Percentiles rank a stretch among this genome's conserved stretches.
Evolutionary conservation across 2,888 invertebrate genomes (phyloP).

Genomic region (Syritta pipiens): DNA sequence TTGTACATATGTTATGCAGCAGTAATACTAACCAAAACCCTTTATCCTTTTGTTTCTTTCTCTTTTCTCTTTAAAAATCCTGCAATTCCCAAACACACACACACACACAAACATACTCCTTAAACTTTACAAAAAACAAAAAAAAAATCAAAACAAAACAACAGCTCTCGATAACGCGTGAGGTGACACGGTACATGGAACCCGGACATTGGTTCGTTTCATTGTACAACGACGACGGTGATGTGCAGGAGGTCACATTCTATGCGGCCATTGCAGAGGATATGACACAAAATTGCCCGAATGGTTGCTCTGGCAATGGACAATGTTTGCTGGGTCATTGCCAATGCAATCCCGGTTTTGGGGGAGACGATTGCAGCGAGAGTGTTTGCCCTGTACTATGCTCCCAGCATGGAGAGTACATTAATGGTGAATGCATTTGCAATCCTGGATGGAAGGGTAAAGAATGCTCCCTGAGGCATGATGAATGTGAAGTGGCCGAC

Average conservation of each 20-base stretch:
- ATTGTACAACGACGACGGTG: constrained; percentile 96
- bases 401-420: constrained; percentile 97
- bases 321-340: constrained; percentile 97
- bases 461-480: constrained; percentile 96
- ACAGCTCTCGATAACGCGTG: constrained; percentile 90
- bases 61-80: constrained; percentile 50
- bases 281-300: constrained; percentile 97
- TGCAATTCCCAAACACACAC: constrained; percentile 22
- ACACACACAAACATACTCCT: constrained; percentile 17
- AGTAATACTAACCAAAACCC: constrained; percentile 60
- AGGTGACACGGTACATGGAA: constrained; percentile 96
- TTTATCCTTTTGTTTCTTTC: constrained; percentile 52
- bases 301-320: constrained; percentile 97
- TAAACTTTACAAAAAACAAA: constrained; percentile 27
- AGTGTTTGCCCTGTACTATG: constrained; percentile 99
- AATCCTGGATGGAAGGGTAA: constrained; percentile 99
- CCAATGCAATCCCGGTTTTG: constrained; percentile 97
- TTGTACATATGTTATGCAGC: constrained; percentile 57
- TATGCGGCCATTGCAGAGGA: constrained; percentile 92
- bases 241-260: constrained; percentile 92
- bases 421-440: constrained; percentile 97
- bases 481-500: constrained; percentile 97
- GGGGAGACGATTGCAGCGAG: constrained; percentile 97
- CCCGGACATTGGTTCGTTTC: constrained; percentile 98
- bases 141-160: constrained; percentile 17